Base-by-base conservation (phyloP, 1,140 invertebrate genomes). In the Arctopsyche grandis region DNA sequence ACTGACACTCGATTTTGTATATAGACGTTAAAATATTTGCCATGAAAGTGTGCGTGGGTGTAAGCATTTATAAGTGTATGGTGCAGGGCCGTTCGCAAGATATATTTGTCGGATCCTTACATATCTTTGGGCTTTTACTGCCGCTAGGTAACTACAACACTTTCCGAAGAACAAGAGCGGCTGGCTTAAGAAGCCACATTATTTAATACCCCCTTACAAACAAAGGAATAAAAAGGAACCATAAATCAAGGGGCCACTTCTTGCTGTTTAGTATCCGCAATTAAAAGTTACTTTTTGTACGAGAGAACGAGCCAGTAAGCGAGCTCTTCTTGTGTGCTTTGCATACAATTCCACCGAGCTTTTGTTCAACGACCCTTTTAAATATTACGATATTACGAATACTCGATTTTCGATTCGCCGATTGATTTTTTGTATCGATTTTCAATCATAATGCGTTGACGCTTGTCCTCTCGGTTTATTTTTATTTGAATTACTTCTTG, bases 181-280 rank as follows among this genome's bases (percentile, higher is more conserved):
- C 58, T 76, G 81, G 78, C 75, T 79, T 77, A 82, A 79, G 81
- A 79, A 79, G 80, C 70, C 75, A 79, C 81, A 82, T 82, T 82
- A 82, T 82, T 82, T 82, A 78, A 82, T 82, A 82, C 81, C 78
- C 52, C 81, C 77, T 76, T 60, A 79, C 75, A 79, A 82, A 77
- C 75, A 82, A 82, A 80, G 81, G 78, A 82, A 79, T 79, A 82
- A 82, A 82, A 82, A 82, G 81, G 58, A 56, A 71, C 78, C 43
- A 82, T 82, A 82, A 82, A 82, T 82, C 81, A 82, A 80, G 78
- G 81, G 75, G 81, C 81, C 81, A 82, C 81, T 82, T 81, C 81
- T 82, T 82, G 81, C 81, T 82, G 81, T 78, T 82, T 82, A 82
- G 81, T 82, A 82, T 82, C 81, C 81, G 81, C 81, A 82, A 82